Percentiles rank a stretch among this genome's conserved stretches.
phyloP scores from a whole-genome alignment of 1,140 invertebrate species.

The Drosophila prosaltans region DNA sequence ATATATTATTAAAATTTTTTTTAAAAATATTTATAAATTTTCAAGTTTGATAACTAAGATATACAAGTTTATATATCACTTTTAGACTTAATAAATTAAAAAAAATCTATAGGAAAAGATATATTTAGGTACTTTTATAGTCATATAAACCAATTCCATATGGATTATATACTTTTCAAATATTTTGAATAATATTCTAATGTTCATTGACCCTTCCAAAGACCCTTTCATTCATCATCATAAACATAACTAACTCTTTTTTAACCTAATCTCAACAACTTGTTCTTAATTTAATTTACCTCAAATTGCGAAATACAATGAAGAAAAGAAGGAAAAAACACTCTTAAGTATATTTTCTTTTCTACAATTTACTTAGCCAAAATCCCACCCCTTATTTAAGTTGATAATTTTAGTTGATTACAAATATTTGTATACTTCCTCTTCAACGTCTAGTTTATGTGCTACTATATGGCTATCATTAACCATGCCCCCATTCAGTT shows the following conservation, averaged over 20 bases:
- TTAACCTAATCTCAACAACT: constrained; percentile 10
- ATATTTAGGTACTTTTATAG: no score
- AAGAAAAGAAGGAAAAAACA: constrained; percentile 20
- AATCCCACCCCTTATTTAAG: constrained; percentile 30
- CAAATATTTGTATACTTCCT: constrained; percentile 71
- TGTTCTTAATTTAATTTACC: constrained; percentile 27
- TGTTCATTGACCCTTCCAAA: no score
- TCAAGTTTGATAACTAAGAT: no score
- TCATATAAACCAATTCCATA: no score
- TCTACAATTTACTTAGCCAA: constrained; percentile 55
- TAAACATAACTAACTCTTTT: not conserved
- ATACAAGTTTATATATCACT: no score
- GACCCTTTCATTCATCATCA: no score
- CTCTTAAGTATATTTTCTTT: constrained; percentile 18
- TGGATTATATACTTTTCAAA: no score
- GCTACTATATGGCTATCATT: constrained; percentile 34
- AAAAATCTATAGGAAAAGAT: no score
- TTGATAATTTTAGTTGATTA: constrained; percentile 61
- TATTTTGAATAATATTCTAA: no score
- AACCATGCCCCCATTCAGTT: constrained; percentile 42
- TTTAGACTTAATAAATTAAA: no score
- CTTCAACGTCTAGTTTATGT: constrained; percentile 43
- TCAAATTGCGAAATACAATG: constrained; percentile 56
- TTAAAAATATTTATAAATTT: no score
- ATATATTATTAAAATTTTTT: no score